Base-by-base conservation (phyloP, 2,113 vertebrate species). In the Dasyornis broadbenti region DNA sequence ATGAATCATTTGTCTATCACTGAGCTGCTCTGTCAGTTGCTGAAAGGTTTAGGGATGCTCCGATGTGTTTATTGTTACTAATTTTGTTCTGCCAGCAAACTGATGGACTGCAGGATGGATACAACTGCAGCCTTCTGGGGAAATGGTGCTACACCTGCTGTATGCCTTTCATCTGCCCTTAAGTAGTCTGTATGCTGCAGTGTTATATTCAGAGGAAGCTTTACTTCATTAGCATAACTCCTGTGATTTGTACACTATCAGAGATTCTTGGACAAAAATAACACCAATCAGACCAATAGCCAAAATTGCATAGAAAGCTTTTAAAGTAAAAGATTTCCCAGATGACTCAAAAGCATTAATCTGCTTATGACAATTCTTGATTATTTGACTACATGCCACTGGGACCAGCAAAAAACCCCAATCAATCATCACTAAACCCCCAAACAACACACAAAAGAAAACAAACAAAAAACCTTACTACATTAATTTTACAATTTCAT, bases 341-440 rank as follows among this genome's bases (percentile, higher is more conserved):
- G 19, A 82, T 82, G 96, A 96, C 94, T 97, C 96, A 97, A 82
- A 96, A 97, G 50, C 93, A 86, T 95, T 98, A 96, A 97, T 77
- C 57, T 96, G 91, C 72, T 89, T 92, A 84, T 16, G 18, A 94
- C 92, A 95, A 97, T 91, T 97, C 97, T 97, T 97, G 96, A 97
- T 97, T 92, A 97, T 97, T 96, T 97, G 97, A 98, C 98, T 98
- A 96, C 42, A 81, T 96, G 95, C 96, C 94, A 93, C 40, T 56
- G 63, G 63, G 61, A 77, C 18, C 47, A 76, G 63, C 20, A 50
- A 89, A 93, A 56, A 17, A 1, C 9, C 12, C 22, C 12, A 61
- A 50, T 30, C 9, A 35, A 10, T 15, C 10, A 65, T 18, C 5
- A 27, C 30, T 18, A 63, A 72, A 30, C 10, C 1, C 13, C 17